Evolutionary conservation across 1,140 invertebrate species (phyloP).

Genomic region (Sitobion miscanthi): DNA sequence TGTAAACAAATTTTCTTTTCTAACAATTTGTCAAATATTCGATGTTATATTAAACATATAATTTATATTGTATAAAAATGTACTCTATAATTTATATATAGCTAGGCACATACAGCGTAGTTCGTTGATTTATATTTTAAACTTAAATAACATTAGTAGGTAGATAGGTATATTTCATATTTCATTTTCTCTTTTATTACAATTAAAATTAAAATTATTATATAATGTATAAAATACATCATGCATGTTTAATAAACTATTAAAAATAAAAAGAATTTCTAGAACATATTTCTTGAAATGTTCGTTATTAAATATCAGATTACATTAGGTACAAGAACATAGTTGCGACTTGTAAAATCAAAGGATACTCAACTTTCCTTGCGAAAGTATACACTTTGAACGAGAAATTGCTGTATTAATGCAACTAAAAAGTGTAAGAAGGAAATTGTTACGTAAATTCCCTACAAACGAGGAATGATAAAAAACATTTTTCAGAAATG

Average conservation of each 20-base stretch:
- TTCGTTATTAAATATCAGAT: not conserved
- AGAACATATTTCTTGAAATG: not conserved
- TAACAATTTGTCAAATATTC: too few species aligned
- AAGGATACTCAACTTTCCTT: not conserved
- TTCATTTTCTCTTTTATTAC: not conserved
- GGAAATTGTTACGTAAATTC: not conserved
- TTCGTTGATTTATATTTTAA: not conserved
- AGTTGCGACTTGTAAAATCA: not conserved
- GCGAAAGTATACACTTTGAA: not conserved
- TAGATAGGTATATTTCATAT: not conserved
- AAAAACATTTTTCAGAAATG: not conserved
- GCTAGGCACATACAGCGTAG: not conserved
- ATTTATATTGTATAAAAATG: too few species aligned
- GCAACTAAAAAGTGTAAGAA: not conserved
- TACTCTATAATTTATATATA: too few species aligned
- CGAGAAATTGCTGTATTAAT: not conserved
- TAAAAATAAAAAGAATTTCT: not conserved
- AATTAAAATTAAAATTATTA: not conserved
- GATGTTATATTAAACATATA: too few species aligned
- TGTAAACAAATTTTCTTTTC: too few species aligned
- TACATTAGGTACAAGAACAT: not conserved
- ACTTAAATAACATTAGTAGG: not conserved
- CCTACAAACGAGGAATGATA: not conserved
- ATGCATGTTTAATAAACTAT: not conserved
- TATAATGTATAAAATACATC: not conserved